Evolutionary conservation across 1,140 invertebrate genomes (phyloP).

Genomic region (Stegodyphus dumicola): DNA sequence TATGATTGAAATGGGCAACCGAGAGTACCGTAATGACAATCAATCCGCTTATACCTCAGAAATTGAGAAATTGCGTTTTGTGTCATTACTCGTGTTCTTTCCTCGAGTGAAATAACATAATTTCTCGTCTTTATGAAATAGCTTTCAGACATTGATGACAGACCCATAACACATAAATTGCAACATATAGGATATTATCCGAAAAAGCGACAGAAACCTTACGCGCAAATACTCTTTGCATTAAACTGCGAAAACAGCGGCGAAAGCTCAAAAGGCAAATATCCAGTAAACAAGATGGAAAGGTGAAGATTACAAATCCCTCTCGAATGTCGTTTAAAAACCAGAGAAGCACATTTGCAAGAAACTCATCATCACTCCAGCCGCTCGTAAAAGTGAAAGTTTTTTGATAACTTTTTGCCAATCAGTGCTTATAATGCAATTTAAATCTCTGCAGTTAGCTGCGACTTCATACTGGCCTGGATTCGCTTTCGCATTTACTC

Average conservation of each 20-base stretch:
- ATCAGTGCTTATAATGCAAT: constrained; percentile 60
- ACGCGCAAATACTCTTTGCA: constrained; percentile 32
- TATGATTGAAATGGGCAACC: too few relatives aligned
- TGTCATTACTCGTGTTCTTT: too few relatives aligned
- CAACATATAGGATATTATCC: neutral
- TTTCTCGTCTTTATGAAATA: constrained; percentile 31
- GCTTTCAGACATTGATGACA: constrained; percentile 15
- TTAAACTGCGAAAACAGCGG: constrained; percentile 32
- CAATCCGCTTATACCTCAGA: too few relatives aligned
- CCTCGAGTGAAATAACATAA: constrained; percentile 11
- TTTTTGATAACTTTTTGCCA: constrained; percentile 52
- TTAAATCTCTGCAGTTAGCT: constrained; percentile 51
- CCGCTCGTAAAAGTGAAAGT: constrained; percentile 24
- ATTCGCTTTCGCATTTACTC: constrained; percentile 18
- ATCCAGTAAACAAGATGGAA: constrained; percentile 55
- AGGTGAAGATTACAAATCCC: constrained; percentile 55
- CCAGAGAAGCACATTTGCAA: constrained; percentile 45
- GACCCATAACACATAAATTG: neutral
- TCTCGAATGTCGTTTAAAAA: constrained; percentile 52
- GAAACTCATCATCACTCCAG: constrained; percentile 18
- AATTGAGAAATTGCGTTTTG: too few relatives aligned
- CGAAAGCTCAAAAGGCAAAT: constrained; percentile 53
- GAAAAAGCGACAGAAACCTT: neutral
- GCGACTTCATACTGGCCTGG: neutral
- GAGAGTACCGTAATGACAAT: too few relatives aligned